These are phyloP conservation scores for Brachymystax lenok DNA, from an alignment of 2,797 vertebrate genomes.

Conservation along the genomic window DNA sequence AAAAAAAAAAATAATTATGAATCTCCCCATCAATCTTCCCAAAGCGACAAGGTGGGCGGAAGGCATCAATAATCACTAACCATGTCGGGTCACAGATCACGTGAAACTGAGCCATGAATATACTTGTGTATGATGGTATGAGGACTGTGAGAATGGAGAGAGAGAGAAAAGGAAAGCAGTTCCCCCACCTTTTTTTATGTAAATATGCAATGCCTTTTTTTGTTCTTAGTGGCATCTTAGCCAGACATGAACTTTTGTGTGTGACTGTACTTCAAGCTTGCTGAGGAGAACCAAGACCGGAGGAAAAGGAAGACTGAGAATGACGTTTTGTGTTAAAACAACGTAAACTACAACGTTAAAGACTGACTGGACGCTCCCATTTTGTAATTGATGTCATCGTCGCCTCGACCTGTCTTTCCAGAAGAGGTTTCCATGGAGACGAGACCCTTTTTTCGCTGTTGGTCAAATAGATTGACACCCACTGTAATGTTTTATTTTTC, in stretches of 20 bases:
- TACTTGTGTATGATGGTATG: slow-evolving; percentile 20
- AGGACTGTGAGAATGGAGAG: background rate
- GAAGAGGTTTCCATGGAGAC: slow-evolving; percentile 59
- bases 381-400: too few species aligned
- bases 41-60: background rate
- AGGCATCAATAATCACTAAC: slow-evolving; percentile 47
- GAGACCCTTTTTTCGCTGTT: background rate
- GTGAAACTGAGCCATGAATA: slow-evolving; percentile 71
- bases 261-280: slow-evolving; percentile 53
- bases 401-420: slow-evolving; percentile 22
- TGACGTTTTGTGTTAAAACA: slow-evolving; percentile 31
- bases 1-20: too few species aligned
- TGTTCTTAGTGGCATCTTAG: slow-evolving; percentile 39
- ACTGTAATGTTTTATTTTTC: slow-evolving; percentile 23
- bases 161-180: slow-evolving; percentile 2
- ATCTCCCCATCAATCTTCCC: slow-evolving; percentile 1
- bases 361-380: background rate
- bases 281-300: slow-evolving; percentile 47
- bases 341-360: background rate
- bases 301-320: slow-evolving; percentile 31
- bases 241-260: slow-evolving; percentile 42
- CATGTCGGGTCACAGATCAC: slow-evolving; percentile 54
- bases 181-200: slow-evolving; percentile 58
- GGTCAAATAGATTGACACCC: slow-evolving; percentile 47
- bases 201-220: slow-evolving; percentile 75